Evolutionary conservation across 2,113 vertebrate genomes (phyloP).

Genomic region (Neodon shergylaensis): DNA sequence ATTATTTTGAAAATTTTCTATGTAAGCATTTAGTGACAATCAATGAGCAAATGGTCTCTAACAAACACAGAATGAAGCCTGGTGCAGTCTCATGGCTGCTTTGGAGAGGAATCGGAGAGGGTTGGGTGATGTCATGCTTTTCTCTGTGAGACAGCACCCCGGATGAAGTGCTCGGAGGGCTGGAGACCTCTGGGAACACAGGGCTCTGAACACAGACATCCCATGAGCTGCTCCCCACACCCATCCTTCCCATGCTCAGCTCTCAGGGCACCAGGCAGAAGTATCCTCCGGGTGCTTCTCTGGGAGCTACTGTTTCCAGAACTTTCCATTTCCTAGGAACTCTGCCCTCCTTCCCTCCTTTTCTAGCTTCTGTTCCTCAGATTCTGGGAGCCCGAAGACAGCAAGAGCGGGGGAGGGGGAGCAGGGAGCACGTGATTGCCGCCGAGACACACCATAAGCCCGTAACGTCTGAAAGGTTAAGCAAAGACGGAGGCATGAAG

Average conservation of each 20-base stretch:
- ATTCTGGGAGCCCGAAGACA: neutral
- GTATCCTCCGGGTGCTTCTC: neutral
- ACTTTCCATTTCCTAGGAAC: neutral
- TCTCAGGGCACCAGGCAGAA: conserved; percentile 4
- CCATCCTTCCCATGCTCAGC: neutral
- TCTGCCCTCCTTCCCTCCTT: neutral
- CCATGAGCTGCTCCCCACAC: neutral
- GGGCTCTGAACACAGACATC: neutral
- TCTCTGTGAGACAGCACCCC: neutral
- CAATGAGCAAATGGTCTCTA: conserved; percentile 48
- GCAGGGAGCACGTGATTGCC: neutral
- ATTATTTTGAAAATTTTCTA: conserved; percentile 47
- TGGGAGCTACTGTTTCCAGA: conserved; percentile 8
- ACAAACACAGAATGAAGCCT: conserved; percentile 36
- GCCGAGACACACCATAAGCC: conserved; percentile 14
- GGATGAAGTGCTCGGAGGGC: neutral
- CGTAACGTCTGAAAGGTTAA: conserved; percentile 30
- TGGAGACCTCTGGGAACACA: neutral
- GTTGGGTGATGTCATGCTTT: neutral
- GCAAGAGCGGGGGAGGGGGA: conserved; percentile 9
- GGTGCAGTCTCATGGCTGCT: neutral
- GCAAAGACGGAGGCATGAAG: conserved; percentile 51
- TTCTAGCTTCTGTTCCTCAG: conserved; percentile 4
- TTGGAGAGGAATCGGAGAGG: neutral
- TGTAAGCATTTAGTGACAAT: conserved; percentile 22